These are phyloP conservation scores for Eristalis intricaria DNA, from an alignment of 2,888 invertebrate species.

Conservation along the genomic window DNA sequence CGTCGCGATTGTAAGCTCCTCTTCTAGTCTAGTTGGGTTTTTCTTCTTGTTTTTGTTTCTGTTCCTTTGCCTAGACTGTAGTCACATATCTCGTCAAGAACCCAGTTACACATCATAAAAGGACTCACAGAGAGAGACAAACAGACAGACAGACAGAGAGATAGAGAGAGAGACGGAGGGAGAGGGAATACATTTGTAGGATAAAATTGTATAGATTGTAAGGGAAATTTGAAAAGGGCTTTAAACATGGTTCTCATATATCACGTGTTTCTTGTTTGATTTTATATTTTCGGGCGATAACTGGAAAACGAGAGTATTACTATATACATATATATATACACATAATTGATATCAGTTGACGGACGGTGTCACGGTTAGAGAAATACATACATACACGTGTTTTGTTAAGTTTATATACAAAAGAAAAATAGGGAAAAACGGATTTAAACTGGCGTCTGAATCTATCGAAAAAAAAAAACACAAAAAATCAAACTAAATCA, in stretches of 20 bases:
- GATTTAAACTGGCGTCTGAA: background rate
- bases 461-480: slow-evolving; percentile 12
- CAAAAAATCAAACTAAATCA: slow-evolving; percentile 2
- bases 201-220: background rate
- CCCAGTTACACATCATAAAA: background rate
- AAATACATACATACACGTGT: slow-evolving; percentile 3
- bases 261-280: background rate
- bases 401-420: slow-evolving; percentile 38
- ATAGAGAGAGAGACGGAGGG: background rate
- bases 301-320: slow-evolving; percentile 17
- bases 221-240: background rate
- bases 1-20: no score
- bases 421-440: background rate
- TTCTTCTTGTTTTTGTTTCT: slow-evolving; percentile 22
- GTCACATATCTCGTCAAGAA: slow-evolving; percentile 51
- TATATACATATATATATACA: background rate
- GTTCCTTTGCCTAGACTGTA: slow-evolving; percentile 51
- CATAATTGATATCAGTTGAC: background rate
- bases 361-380: background rate
- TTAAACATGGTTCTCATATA: slow-evolving; percentile 31
- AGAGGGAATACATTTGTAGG: background rate
- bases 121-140: background rate
- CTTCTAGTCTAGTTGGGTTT: slow-evolving; percentile 43
- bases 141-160: no score
- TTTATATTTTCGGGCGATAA: background rate